Conservation (phyloP, 2,113 vertebrate species). For the Lophotis ruficrista region DNA sequence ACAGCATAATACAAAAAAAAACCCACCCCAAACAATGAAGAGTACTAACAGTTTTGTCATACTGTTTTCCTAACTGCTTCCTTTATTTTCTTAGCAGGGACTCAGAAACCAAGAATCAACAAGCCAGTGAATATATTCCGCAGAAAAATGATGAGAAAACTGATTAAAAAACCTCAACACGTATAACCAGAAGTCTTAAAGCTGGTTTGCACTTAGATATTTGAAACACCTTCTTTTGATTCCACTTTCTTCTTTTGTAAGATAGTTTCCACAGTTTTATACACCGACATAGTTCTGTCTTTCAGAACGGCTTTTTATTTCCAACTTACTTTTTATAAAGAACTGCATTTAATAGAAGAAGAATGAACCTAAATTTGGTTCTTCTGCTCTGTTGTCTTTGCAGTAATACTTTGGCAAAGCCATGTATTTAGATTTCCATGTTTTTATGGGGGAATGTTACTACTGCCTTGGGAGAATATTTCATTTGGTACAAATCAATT, state of each 20-base stretch:
- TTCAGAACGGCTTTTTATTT: slow-evolving; percentile 5
- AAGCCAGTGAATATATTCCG: background rate
- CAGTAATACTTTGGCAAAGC: slow-evolving; percentile 8
- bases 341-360: background rate
- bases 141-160: slow-evolving; percentile 31
- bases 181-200: background rate
- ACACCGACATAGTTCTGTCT: slow-evolving; percentile 1
- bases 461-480: background rate
- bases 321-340: background rate
- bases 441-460: background rate
- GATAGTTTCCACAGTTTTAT: slow-evolving; percentile 15
- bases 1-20: background rate
- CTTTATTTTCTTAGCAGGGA: slow-evolving; percentile 55
- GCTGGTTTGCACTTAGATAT: background rate
- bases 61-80: slow-evolving; percentile 3
- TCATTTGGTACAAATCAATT: background rate
- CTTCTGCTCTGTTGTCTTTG: slow-evolving; percentile 5
- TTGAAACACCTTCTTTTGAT: background rate
- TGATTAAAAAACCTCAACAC: background rate
- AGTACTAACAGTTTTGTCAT: background rate
- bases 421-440: background rate
- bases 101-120: background rate
- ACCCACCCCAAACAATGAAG: background rate
- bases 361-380: background rate
- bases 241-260: slow-evolving; percentile 10